Evolutionary conservation across 2,113 vertebrate species (phyloP).

Genomic region (Xiphophorus maculatus): DNA sequence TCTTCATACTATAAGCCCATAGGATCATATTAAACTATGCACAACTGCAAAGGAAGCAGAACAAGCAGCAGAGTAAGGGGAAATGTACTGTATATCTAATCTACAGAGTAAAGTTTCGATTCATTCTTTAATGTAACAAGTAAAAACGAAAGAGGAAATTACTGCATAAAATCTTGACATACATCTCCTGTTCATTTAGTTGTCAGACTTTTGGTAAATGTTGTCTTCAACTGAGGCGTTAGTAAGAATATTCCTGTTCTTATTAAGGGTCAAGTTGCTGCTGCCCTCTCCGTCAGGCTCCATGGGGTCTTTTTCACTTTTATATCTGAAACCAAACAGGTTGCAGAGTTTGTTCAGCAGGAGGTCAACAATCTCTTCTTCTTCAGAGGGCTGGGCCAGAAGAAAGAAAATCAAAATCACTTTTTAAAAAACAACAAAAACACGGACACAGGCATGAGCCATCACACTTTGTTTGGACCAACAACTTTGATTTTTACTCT

Average conservation of each 20-base stretch:
- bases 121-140: neutral
- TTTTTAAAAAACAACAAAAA: neutral
- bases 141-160: neutral
- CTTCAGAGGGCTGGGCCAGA: constrained; percentile 84
- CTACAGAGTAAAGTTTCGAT: neutral
- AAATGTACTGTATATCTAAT: neutral
- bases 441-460: neutral
- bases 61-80: neutral
- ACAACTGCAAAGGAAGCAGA: neutral
- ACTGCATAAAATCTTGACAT: neutral
- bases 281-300: neutral
- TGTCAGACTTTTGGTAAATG: constrained; percentile 1
- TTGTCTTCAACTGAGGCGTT: neutral
- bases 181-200: neutral
- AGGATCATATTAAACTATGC: neutral
- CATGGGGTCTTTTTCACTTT: neutral
- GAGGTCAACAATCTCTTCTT: constrained; percentile 88
- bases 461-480: neutral
- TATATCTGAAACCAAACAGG: constrained; percentile 83
- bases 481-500: neutral
- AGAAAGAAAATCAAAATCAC: neutral
- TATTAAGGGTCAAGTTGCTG: constrained; percentile 5
- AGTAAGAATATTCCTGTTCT: neutral
- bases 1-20: neutral
- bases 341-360: constrained; percentile 86